phyloP scores from a whole-genome alignment of 2,113 vertebrate genomes.

The Hiodon tergisus region DNA sequence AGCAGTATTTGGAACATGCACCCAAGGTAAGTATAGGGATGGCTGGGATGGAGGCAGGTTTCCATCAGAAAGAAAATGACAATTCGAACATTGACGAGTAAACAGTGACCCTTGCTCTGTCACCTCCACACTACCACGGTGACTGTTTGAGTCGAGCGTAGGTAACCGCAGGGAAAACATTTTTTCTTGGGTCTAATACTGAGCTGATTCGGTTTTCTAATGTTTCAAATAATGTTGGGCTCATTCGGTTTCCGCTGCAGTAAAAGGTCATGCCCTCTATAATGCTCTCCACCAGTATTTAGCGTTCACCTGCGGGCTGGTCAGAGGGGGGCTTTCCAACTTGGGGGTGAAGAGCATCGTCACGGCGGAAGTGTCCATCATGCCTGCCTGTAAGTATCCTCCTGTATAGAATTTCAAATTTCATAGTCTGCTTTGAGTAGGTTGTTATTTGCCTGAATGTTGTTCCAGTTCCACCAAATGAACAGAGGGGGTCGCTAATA shows the following conservation, averaged over 20 bases:
- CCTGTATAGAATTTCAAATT: neutral
- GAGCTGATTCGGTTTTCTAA: too few species aligned
- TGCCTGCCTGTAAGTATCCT: slow-evolving; percentile 85
- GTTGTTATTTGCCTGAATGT: neutral
- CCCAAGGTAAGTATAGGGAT: slow-evolving; percentile 72
- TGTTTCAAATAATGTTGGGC: too few species aligned
- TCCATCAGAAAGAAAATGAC: neutral
- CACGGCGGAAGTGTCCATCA: slow-evolving; percentile 89
- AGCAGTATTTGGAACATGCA: slow-evolving; percentile 88
- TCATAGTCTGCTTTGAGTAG: neutral
- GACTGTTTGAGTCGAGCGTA: too few species aligned
- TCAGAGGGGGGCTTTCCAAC: slow-evolving; percentile 84
- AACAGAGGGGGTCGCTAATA: neutral
- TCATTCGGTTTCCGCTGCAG: neutral
- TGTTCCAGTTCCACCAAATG: neutral
- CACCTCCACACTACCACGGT: too few species aligned
- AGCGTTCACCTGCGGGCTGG: slow-evolving; percentile 89
- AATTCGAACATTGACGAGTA: too few species aligned
- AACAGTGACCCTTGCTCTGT: too few species aligned
- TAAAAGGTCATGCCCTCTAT: neutral
- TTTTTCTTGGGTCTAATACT: too few species aligned
- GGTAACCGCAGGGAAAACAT: too few species aligned
- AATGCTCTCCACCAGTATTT: slow-evolving; percentile 70
- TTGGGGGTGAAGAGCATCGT: slow-evolving; percentile 94
- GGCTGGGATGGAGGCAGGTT: neutral